phyloP scores from a whole-genome alignment of 2,113 vertebrate species.

The Larimichthys crocea region DNA sequence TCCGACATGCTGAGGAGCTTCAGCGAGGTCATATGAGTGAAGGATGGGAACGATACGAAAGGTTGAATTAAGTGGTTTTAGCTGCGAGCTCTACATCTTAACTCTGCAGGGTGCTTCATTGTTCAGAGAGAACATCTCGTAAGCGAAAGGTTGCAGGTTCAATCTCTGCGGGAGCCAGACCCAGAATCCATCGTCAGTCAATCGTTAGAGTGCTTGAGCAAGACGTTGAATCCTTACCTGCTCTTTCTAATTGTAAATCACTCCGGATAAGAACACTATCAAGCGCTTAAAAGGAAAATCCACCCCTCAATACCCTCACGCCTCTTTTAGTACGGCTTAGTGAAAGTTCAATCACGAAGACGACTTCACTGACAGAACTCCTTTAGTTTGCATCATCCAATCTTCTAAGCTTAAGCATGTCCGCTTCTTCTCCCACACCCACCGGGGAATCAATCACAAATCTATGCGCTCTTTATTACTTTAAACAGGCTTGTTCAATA shows the following conservation, averaged over 20 bases:
- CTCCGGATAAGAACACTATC: conserved; percentile 16
- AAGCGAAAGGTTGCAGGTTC: conserved; percentile 32
- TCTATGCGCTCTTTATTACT: conserved; percentile 30
- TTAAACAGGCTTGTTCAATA: conserved; percentile 14
- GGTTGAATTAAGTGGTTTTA: conserved; percentile 23
- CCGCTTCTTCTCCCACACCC: conserved; percentile 35
- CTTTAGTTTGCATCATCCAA: conserved; percentile 47
- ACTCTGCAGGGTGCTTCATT: conserved; percentile 41
- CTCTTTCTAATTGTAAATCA: conserved; percentile 36
- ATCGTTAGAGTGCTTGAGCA: conserved; percentile 6
- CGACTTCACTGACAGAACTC: conserved; percentile 45
- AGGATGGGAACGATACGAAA: conserved; percentile 26
- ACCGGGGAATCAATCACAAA: conserved; percentile 46
- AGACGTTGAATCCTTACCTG: conserved; percentile 8
- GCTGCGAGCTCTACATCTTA: conserved; percentile 18
- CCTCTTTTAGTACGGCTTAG: conserved; percentile 48
- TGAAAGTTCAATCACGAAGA: conserved; percentile 50
- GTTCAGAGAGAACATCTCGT: conserved; percentile 13
- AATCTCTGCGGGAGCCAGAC: conserved; percentile 4
- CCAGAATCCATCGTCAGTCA: conserved; percentile 8
- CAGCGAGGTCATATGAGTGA: neutral
- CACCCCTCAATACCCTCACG: conserved; percentile 23
- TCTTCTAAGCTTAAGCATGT: conserved; percentile 31
- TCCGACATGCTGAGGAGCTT: conserved; percentile 10
- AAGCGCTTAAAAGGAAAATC: conserved; percentile 53